Conservation (phyloP, 1,140 invertebrate genomes). For the Reticulitermes speratus region DNA sequence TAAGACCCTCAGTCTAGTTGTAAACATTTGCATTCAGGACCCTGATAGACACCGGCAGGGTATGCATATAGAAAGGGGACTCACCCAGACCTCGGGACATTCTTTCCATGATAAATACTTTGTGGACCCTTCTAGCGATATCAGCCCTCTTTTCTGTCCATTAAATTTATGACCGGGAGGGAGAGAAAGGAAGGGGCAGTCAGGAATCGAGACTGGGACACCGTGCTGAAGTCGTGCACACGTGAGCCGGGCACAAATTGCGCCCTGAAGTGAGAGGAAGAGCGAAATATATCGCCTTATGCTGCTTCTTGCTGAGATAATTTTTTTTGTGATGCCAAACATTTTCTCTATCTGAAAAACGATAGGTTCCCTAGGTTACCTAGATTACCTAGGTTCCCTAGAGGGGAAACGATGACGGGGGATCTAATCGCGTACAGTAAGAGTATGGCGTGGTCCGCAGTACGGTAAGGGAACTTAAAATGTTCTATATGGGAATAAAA, state of each 20-base stretch:
- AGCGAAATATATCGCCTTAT: not conserved
- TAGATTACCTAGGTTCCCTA: too few relatives aligned
- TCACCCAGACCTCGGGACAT: not conserved
- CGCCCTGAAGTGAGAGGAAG: not conserved
- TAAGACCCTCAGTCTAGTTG: not conserved
- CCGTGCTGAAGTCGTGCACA: not conserved
- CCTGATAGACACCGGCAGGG: not conserved
- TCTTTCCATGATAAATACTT: not conserved
- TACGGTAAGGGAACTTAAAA: too few relatives aligned
- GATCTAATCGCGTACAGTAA: too few relatives aligned
- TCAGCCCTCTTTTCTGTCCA: not conserved
- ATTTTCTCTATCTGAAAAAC: too few relatives aligned
- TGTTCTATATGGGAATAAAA: too few relatives aligned
- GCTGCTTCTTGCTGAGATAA: too few relatives aligned
- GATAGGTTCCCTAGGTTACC: too few relatives aligned
- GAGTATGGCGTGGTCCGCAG: too few relatives aligned
- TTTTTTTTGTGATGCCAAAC: too few relatives aligned
- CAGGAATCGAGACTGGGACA: not conserved
- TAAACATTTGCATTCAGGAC: slow-evolving; percentile 2
- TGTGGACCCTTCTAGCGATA: not conserved
- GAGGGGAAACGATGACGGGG: too few relatives aligned
- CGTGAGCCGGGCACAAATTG: not conserved
- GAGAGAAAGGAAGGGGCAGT: not conserved
- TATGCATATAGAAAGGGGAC: not conserved
- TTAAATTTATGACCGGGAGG: not conserved